phyloP scores from a whole-genome alignment of 2,888 invertebrate species.

The Drosophila lacicola region DNA sequence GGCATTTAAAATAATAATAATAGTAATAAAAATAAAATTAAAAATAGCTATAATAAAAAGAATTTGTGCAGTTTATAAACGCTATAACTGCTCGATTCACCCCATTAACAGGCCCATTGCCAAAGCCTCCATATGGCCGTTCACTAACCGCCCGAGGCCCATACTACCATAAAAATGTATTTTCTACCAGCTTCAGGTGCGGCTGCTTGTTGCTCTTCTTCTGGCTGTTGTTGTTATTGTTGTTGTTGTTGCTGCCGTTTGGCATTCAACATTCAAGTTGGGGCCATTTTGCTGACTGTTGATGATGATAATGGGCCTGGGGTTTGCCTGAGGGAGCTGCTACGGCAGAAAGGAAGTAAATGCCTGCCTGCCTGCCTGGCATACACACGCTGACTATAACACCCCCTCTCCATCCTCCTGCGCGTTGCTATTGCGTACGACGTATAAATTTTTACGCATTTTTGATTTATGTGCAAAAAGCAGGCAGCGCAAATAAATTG shows the following conservation, averaged over 20 bases:
- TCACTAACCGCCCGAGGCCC: slow-evolving; percentile 7
- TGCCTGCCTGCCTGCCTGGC: slow-evolving; percentile 21
- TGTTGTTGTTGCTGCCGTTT: slow-evolving; percentile 50
- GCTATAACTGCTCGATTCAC: slow-evolving; percentile 42
- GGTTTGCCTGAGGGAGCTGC: slow-evolving; percentile 37
- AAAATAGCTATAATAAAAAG: neutral
- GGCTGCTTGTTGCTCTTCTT: slow-evolving; percentile 66
- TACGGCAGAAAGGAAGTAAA: slow-evolving; percentile 17
- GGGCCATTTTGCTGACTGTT: slow-evolving; percentile 78
- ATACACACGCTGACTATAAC: slow-evolving; percentile 7
- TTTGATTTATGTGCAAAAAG: slow-evolving; percentile 73
- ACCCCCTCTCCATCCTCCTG: neutral
- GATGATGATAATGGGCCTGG: slow-evolving; percentile 78
- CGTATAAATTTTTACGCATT: slow-evolving; percentile 77
- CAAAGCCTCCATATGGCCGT: slow-evolving; percentile 35
- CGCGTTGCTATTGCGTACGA: slow-evolving; percentile 36
- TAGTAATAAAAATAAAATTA: neutral
- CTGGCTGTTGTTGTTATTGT: slow-evolving; percentile 37
- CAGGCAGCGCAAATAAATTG: slow-evolving; percentile 61
- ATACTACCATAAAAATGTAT: slow-evolving; percentile 27
- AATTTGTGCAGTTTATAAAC: neutral
- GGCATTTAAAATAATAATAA: neutral
- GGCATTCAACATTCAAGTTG: slow-evolving; percentile 57
- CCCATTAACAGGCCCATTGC: slow-evolving; percentile 24
- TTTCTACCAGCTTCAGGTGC: slow-evolving; percentile 69